These are phyloP conservation scores for Oenanthe melanoleuca DNA, from an alignment of 2,113 vertebrate species.

Conservation along the genomic window DNA sequence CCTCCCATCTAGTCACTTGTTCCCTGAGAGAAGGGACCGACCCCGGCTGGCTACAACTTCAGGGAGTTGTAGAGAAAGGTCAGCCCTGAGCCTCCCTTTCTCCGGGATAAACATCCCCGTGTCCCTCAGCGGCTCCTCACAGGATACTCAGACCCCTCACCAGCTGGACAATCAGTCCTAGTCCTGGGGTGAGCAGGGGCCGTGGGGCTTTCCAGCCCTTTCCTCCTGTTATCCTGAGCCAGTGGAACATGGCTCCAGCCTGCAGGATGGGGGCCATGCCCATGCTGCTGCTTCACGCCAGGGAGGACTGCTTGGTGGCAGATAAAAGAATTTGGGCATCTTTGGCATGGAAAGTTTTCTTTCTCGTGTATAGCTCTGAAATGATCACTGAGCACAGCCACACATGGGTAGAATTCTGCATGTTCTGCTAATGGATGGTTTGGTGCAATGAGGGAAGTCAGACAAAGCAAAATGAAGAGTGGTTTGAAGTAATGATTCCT, in stretches of 20 bases:
- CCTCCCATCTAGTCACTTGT: too few species aligned
- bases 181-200: rapidly evolving
- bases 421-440: background rate
- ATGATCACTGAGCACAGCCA: rapidly evolving
- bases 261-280: rapidly evolving
- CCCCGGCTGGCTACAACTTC: background rate
- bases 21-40: background rate
- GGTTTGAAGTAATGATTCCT: background rate
- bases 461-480: background rate
- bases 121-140: background rate
- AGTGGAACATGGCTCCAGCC: rapidly evolving
- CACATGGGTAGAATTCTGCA: rapidly evolving
- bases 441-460: background rate
- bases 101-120: background rate
- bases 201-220: rapidly evolving
- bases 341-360: rapidly evolving
- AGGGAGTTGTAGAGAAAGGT: background rate
- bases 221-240: rapidly evolving
- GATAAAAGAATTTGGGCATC: background rate
- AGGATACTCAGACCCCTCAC: background rate
- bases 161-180: rapidly evolving
- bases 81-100: background rate
- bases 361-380: background rate
- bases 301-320: rapidly evolving
- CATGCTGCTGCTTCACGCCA: rapidly evolving